Evolutionary conservation across 1,140 invertebrate species (phyloP), one percentile per base, ranked within the genome.

Genomic region (Carposina sasakii): DNA sequence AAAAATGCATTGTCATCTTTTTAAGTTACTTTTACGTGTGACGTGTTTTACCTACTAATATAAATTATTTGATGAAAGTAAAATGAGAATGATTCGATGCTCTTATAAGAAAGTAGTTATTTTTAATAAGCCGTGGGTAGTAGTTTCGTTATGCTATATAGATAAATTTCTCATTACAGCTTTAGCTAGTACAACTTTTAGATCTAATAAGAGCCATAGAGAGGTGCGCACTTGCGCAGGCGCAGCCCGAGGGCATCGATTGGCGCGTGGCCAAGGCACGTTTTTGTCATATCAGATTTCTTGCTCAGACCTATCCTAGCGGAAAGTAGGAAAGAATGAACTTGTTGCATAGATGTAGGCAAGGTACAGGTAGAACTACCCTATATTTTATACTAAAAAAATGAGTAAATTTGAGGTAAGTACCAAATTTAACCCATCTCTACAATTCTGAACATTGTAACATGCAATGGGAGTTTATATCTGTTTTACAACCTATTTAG

Each of bases 131-230:
- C 12, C 22, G 34, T 36, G 30, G 20, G 33, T 33, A 50, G 49
- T 44, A 48, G 47, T 39, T 54, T 48, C 33, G 50, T 55, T 43
- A 51, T 52, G 43, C 57, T 54, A 63, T 49, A 63, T 51, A 63
- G 60, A 64, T 67, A 67, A 61, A 57, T 57, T 67, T 60, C 64
- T 65, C 61, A 67, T 67, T 70, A 67, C 50, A 24, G 34, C 21
- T n/a, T 20, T 36, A 37, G 43, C 50, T 26, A 34, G 52, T 41
- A 47, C n/a, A n/a, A n/a, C 21, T 57, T 45, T 47, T 49, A 53
- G 46, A 31, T 43, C 54, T 48, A 19, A 55, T 23, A 10, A 41
- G n/a, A n/a, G n/a, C n/a, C n/a, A 40, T 41, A 16, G 50, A 58
- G 49, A 52, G 48, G 41, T 56, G 26, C 34, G 39, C 28, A 43